Evolutionary conservation across 1,140 invertebrate genomes (phyloP).

Genomic region (Drosophila ogumai): DNA sequence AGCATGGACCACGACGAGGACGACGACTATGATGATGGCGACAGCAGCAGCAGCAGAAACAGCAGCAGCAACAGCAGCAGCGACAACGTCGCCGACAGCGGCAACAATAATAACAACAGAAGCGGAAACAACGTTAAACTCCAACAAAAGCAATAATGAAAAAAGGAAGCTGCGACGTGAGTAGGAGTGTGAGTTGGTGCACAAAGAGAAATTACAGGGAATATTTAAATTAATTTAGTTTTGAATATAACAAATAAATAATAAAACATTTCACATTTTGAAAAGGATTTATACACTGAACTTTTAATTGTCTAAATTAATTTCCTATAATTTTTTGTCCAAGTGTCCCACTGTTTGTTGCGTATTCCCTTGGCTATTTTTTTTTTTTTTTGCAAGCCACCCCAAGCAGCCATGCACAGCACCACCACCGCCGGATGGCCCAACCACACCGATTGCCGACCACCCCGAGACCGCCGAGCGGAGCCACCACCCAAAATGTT

Average conservation of each 20-base stretch:
- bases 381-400: conserved; percentile 30
- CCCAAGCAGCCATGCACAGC: conserved; percentile 51
- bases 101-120: conserved; percentile 28
- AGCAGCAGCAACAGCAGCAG: conserved; percentile 25
- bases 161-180: conserved; percentile 49
- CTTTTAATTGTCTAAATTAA: too few species aligned
- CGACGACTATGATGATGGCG: conserved; percentile 41
- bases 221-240: background rate
- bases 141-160: conserved; percentile 46
- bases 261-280: too few species aligned
- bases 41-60: conserved; percentile 15
- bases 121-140: conserved; percentile 24
- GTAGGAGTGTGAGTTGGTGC: conserved; percentile 21
- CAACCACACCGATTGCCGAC: conserved; percentile 3
- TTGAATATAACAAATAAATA: too few species aligned
- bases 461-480: background rate
- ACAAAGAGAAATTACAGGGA: conserved; percentile 1
- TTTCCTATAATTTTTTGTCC: background rate
- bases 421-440: background rate
- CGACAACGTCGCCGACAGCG: conserved; percentile 23
- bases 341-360: conserved; percentile 45
- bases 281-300: too few species aligned
- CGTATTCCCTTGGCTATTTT: conserved; percentile 62
- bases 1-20: conserved; percentile 38
- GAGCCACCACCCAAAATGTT: conserved; percentile 16